Conservation (phyloP, 2,113 vertebrate genomes). For the Saguinus midas region DNA sequence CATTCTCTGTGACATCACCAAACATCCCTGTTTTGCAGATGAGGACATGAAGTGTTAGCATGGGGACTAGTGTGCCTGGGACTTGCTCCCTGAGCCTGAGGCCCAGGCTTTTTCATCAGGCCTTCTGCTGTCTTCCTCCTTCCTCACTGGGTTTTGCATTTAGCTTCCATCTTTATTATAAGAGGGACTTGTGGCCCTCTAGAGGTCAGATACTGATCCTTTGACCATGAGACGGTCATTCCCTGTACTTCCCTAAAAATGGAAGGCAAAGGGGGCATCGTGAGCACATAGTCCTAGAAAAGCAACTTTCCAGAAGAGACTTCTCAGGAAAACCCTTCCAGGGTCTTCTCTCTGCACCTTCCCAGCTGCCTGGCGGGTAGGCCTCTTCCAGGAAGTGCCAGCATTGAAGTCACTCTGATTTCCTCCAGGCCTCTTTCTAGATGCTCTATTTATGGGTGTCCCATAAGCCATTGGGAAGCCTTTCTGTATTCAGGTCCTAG, state of each 20-base stretch:
- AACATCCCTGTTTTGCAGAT: neutral
- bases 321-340: neutral
- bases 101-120: neutral
- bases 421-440: neutral
- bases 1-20: neutral
- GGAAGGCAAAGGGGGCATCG: neutral
- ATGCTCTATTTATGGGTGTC: neutral
- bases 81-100: neutral
- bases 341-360: neutral
- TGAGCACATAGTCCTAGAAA: neutral
- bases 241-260: neutral
- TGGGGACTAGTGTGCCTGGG: fast-evolving
- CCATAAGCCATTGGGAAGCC: neutral
- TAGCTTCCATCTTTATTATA: neutral
- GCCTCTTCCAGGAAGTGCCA: neutral
- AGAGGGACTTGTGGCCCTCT: neutral
- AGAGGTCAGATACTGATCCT: neutral
- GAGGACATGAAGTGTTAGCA: neutral
- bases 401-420: neutral
- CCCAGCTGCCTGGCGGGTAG: neutral
- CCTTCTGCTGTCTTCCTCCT: neutral
- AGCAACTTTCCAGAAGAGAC: neutral
- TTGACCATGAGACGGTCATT: neutral
- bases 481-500: neutral
- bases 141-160: neutral